Evolutionary conservation across 2,888 invertebrate species (phyloP), one percentile per base, ranked within the genome.

Genomic region (Germaria angustata): DNA sequence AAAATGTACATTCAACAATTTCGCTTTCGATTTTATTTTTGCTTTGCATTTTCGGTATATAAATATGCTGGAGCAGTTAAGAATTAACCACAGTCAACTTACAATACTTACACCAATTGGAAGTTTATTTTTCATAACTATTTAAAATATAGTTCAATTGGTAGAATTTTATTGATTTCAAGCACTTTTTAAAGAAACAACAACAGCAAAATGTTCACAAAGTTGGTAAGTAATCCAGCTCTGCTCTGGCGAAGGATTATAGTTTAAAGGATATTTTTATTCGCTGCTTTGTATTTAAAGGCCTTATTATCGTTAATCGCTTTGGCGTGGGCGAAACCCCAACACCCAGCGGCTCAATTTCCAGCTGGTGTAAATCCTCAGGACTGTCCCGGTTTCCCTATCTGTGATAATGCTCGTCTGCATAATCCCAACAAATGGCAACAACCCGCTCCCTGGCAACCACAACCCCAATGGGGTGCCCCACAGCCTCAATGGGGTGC

Each of bases 301-400:
- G 85, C 88, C 39, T 83, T 91, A 84, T 86, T 88, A 77, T 88
- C 91, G 63, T 86, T 90, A 61, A 73, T 90, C 81, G 89, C 89
- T 53, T 82, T 90, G 81, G 89, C 88, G 6, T 80, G 89, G 84
- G 90, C 90, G 63, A 90, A 90, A 76, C 91, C 91, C 11, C 91
- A 91, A 85, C 91, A 91, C 84, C 90, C 59, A 78, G 91, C 91
- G 20, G 92, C 91, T 4, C 90, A 91, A 76, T 92, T 90, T 87
- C 92, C 92, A 77, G 92, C 92, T 84, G 92, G 92, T 59, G 91
- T 92, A 17, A 91, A 92, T 88, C 92, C 92, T 72, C 88, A 88
- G 85, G 90, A 92, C 83, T 92, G 92, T 84, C 92, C 92, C 85
- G 90, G 90, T 85, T 92, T 92, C 84, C 92, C 92, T 84, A 90